Percentiles rank a stretch among this genome's conserved stretches.
phyloP scores from a whole-genome alignment of 2,113 vertebrate species.

The Poecile atricapillus region DNA sequence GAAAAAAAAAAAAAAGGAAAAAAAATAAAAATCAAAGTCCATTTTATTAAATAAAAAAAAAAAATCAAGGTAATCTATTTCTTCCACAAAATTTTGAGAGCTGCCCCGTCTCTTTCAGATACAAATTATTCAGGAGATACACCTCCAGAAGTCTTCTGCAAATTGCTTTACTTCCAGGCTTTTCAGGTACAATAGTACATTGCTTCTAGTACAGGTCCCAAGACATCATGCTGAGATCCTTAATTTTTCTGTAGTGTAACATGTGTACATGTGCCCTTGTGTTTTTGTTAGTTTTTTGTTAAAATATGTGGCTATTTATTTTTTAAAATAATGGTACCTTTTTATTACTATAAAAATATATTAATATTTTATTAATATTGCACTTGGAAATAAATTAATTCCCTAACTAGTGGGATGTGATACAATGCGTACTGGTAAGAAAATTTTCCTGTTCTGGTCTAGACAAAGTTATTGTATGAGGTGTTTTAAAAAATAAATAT shows the following conservation, averaged over 20 bases:
- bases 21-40: too few species aligned
- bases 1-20: neutral
- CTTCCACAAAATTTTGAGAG: neutral
- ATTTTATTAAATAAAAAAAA: neutral
- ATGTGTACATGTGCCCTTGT: neutral
- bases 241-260: neutral
- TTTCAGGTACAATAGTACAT: neutral
- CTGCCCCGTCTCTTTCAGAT: neutral
- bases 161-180: neutral
- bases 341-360: neutral
- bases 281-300: neutral
- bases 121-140: neutral
- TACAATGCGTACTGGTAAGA: neutral
- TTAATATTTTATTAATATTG: neutral
- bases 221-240: neutral
- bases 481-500: neutral
- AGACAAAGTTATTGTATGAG: neutral
- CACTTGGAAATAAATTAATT: neutral
- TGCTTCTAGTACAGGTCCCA: neutral
- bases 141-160: neutral
- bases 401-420: neutral
- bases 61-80: neutral
- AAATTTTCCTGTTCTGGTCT: neutral
- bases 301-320: neutral
- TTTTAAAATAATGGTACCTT: neutral